These are phyloP conservation scores for Molothrus aeneus DNA, from an alignment of 2,797 vertebrate species.

Conservation along the genomic window DNA sequence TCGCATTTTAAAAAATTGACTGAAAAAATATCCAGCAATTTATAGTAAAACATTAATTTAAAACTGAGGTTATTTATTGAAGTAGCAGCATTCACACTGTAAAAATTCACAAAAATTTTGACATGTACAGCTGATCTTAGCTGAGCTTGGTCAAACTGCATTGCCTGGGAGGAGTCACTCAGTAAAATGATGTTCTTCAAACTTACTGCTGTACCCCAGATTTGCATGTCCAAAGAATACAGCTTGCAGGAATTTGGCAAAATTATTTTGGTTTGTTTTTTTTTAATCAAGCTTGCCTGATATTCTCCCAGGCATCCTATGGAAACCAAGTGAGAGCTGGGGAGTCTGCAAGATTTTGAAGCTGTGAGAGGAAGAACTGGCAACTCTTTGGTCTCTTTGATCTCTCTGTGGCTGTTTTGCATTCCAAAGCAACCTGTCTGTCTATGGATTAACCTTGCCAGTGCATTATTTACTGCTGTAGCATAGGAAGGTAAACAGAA, in stretches of 20 bases:
- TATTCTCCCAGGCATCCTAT: neutral
- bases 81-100: neutral
- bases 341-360: neutral
- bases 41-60: neutral
- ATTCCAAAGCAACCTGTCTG: neutral
- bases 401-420: neutral
- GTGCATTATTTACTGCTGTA: neutral
- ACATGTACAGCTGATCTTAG: rapidly evolving
- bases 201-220: neutral
- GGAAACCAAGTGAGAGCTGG: neutral
- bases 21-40: neutral
- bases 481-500: neutral
- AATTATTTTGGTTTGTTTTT: neutral
- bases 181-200: neutral
- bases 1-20: neutral
- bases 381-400: neutral
- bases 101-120: neutral
- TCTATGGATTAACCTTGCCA: neutral
- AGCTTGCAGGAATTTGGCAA: neutral
- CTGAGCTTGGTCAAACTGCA: neutral
- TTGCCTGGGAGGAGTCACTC: neutral
- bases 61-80: neutral
- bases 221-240: neutral
- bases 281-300: neutral
- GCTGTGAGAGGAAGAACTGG: neutral